phyloP scores from a whole-genome alignment of 2,113 vertebrate species.

The Brachypodius melanocephalos region DNA sequence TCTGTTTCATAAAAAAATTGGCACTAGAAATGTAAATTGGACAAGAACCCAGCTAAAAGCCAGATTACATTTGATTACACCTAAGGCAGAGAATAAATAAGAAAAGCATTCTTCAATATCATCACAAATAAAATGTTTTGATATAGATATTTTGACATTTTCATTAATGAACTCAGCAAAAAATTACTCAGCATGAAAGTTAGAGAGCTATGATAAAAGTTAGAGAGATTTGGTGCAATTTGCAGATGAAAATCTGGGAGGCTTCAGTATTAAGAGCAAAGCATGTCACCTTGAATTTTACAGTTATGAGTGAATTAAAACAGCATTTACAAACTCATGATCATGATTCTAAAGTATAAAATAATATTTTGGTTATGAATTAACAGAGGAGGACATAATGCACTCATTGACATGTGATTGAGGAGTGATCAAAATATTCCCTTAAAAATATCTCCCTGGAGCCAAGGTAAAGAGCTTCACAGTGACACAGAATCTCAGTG shows the following conservation, averaged over 20 bases:
- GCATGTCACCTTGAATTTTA: neutral
- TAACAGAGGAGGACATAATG: neutral
- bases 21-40: neutral
- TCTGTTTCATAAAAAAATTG: neutral
- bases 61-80: neutral
- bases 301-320: neutral
- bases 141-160: neutral
- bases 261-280: neutral
- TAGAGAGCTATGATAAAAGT: neutral
- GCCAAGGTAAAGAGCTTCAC: neutral
- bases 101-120: neutral
- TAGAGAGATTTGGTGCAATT: neutral
- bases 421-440: neutral
- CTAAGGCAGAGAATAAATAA: neutral
- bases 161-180: neutral
- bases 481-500: neutral
- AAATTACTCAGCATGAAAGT: neutral
- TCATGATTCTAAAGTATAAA: neutral
- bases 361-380: neutral
- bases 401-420: neutral
- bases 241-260: neutral
- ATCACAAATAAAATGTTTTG: neutral
- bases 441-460: neutral
- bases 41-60: neutral
- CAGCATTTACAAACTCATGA: neutral